Percentiles rank a stretch among this genome's conserved stretches.
phyloP scores from a whole-genome alignment of 2,797 vertebrate species.

The Neopelma chrysocephalum region DNA sequence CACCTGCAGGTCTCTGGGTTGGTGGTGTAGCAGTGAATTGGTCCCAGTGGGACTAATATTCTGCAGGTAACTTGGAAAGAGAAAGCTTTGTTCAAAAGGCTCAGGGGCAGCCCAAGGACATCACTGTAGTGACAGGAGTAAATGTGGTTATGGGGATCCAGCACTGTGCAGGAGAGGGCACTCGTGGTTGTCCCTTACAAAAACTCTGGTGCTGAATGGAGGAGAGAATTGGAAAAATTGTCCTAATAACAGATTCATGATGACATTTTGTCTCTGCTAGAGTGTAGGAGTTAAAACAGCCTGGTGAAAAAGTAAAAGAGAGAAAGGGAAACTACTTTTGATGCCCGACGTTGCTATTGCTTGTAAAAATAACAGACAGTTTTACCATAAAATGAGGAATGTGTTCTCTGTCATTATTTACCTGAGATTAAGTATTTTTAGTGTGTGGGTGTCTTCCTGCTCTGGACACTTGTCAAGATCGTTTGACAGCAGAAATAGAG shows the following conservation, averaged over 20 bases:
- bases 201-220: background rate
- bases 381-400: background rate
- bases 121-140: background rate
- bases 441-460: background rate
- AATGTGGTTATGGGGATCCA: background rate
- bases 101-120: conserved; percentile 40
- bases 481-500: background rate
- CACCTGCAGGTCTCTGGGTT: background rate
- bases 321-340: background rate
- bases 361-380: background rate
- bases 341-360: background rate
- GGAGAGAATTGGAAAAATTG: background rate
- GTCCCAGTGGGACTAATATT: conserved; percentile 52
- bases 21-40: conserved; percentile 34
- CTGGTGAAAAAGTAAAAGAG: background rate
- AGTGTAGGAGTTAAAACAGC: background rate
- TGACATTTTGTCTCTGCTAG: background rate
- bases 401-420: background rate
- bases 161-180: background rate
- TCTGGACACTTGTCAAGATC: background rate
- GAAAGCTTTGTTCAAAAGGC: background rate
- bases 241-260: background rate
- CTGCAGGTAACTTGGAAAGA: background rate
- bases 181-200: background rate
- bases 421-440: background rate